Conservation (phyloP, 1,140 invertebrate species). For the Pristionchus pacificus region DNA sequence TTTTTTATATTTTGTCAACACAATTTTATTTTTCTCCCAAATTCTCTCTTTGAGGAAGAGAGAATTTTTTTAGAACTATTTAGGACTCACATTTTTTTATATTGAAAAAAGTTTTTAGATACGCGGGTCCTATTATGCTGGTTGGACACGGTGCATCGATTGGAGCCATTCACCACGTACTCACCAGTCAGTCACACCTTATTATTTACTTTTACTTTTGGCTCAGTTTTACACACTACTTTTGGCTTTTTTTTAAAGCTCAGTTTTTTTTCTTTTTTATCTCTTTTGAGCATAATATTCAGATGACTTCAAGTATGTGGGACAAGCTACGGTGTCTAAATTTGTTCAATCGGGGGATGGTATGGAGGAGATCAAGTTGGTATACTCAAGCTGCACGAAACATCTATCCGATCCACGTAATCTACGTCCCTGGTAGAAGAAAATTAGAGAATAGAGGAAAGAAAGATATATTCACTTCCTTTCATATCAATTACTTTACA, state of each 20-base stretch:
- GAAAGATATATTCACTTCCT: too few species aligned
- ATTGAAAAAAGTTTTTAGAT: slow-evolving; percentile 13
- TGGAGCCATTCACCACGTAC: slow-evolving; percentile 49
- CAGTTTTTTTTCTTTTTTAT: too few species aligned
- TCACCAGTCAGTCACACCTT: slow-evolving; percentile 12
- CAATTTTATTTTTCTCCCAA: slow-evolving; percentile 8
- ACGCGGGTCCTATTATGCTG: slow-evolving; percentile 39
- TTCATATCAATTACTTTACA: too few species aligned
- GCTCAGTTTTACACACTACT: not conserved
- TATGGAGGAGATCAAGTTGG: slow-evolving; percentile 33
- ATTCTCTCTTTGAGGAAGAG: not conserved
- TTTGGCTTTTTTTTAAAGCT: not conserved
- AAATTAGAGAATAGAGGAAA: too few species aligned
- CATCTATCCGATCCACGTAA: slow-evolving; percentile 43
- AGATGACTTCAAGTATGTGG: slow-evolving; percentile 50
- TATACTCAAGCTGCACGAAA: slow-evolving; percentile 34
- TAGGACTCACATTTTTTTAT: not conserved
- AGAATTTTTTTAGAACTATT: not conserved
- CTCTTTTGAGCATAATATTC: too few species aligned
- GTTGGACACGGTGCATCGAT: slow-evolving; percentile 52
- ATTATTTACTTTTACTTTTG: too few species aligned
- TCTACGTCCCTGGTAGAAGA: slow-evolving; percentile 37
- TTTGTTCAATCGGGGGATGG: slow-evolving; percentile 39
- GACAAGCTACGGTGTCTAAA: slow-evolving; percentile 50
- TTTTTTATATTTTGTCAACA: too few species aligned